Base-by-base conservation (phyloP, 2,888 invertebrate genomes). In the Nomada ruficornis region DNA sequence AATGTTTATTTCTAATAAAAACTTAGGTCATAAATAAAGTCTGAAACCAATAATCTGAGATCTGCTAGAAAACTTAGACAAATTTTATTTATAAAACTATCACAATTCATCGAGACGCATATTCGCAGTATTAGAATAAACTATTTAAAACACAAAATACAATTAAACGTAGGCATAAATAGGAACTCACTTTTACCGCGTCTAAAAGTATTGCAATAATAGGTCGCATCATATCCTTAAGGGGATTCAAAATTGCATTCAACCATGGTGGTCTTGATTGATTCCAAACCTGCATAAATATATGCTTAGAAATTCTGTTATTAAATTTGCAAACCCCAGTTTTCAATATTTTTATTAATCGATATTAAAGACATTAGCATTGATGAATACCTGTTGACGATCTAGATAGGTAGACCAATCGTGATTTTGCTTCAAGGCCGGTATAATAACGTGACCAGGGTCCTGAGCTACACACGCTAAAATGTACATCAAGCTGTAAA, bases 211-310 rank as follows among this genome's bases (percentile, higher is more conserved):
- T 96, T 7, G 96, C 95, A 0, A 96, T 96, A 23, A 97, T 95
- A 59, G 96, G 96, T 72, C 95, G 94, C 67, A 97, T 93, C 3
- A 96, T 93, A 0, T 96, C 95, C 36, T 95, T 95, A 0, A 96
- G 94, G n/a, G 96, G 94, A 23, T 96, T 95, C 83, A 97, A 91
- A 15, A 97, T 94, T 0, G 96, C 97, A 70, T 96, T 96, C 75
- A 96, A 94, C 97, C 97, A 98, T 0, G 97, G 95, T 18, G 97
- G 97, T 54, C 97, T 94, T 50, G 96, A 96, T 91, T 97, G 96
- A 92, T 97, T 97, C 97, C 97, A 97, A 2, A 97, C 96, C 97
- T 97, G 82, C 1, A 91, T 93, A 71, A 42, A 67, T 15, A 50
- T 0, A 20, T 57, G 23, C 11, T 10, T 57, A 20, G 11, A 11